These are phyloP conservation scores for Grallaria varia DNA, from an alignment of 2,113 vertebrate species.

Conservation along the genomic window DNA sequence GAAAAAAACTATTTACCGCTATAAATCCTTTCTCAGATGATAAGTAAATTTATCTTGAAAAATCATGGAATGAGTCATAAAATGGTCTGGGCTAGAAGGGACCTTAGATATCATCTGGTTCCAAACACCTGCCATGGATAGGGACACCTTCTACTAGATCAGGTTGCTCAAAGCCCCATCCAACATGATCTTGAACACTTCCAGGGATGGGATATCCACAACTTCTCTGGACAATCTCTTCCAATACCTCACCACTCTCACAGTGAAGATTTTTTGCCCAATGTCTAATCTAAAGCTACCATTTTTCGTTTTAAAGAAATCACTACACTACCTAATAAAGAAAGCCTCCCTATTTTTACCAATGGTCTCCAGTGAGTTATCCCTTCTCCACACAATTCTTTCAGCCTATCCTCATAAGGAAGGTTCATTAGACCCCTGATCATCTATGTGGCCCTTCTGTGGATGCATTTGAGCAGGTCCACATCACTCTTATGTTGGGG, in stretches of 20 bases:
- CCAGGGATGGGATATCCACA: background rate
- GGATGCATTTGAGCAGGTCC: too few species aligned
- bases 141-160: background rate
- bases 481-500: too few species aligned
- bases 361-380: too few species aligned
- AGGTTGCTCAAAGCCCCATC: background rate
- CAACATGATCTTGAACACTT: background rate
- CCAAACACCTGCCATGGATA: background rate
- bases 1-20: too few species aligned
- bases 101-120: background rate
- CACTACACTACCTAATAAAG: background rate
- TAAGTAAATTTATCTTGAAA: background rate
- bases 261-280: background rate
- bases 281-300: background rate
- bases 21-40: background rate
- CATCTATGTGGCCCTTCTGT: background rate
- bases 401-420: background rate
- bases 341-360: background rate
- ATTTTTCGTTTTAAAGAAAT: background rate
- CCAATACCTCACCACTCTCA: background rate
- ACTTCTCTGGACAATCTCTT: background rate
- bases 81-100: background rate
- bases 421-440: background rate
- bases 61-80: background rate
- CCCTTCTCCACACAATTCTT: too few species aligned